phyloP scores from a whole-genome alignment of 1,140 invertebrate genomes.

The Drosophila nikananu region DNA sequence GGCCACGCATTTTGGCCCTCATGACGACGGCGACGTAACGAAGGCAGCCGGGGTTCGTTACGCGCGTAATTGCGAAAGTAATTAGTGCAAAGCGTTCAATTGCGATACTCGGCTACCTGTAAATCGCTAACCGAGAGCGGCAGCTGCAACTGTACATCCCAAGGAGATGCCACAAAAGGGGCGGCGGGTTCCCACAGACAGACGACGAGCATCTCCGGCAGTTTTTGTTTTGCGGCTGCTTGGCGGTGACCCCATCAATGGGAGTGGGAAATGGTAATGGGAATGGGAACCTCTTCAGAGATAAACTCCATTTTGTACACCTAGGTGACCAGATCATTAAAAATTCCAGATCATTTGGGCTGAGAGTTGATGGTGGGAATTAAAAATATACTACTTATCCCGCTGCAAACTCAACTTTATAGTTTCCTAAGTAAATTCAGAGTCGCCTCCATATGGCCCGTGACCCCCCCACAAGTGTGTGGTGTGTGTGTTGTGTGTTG shows the following conservation, averaged over 20 bases:
- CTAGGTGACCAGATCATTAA: conserved; percentile 1
- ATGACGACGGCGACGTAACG: conserved; percentile 46
- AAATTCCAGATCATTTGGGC: not conserved
- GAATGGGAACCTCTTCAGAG: not conserved
- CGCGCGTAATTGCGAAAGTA: conserved; percentile 78
- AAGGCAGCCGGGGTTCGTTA: conserved; percentile 56
- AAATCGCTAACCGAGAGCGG: not conserved
- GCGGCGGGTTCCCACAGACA: conserved; percentile 25
- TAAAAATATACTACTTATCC: too few relatives aligned
- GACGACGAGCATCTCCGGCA: not conserved
- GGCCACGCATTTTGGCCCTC: conserved; percentile 71
- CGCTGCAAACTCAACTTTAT: not conserved
- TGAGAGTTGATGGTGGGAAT: not conserved
- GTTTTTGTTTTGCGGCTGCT: not conserved
- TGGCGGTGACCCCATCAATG: conserved; percentile 11
- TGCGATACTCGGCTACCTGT: conserved; percentile 41
- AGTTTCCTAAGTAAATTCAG: not conserved
- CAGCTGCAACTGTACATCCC: conserved; percentile 30
- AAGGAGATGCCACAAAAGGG: conserved; percentile 1
- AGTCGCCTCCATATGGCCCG: not conserved
- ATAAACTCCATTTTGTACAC: conserved; percentile 8
- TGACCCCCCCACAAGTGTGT: conserved; percentile 17
- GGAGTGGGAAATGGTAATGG: conserved; percentile 1
- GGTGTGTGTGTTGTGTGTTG: not conserved
- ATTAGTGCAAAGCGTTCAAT: conserved; percentile 77